phyloP scores from a whole-genome alignment of 64 coral and sea anemone genomes.

The Orbicella faveolata region DNA sequence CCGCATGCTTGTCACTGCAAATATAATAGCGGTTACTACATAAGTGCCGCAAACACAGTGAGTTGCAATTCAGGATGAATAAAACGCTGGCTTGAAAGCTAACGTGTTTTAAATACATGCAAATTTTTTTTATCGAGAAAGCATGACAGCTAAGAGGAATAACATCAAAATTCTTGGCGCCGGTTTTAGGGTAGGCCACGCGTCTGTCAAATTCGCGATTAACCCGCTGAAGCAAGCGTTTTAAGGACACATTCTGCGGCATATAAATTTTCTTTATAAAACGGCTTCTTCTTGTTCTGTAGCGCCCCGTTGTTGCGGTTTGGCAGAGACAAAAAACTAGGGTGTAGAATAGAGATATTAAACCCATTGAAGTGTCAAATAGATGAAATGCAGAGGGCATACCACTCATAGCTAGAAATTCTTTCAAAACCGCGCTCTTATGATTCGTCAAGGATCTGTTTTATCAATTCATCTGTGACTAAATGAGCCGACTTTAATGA shows the following conservation, averaged over 20 bases:
- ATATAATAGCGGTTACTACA: neutral
- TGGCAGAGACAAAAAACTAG: slow-evolving; percentile 6
- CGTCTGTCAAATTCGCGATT: too few species aligned
- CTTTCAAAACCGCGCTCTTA: slow-evolving; percentile 5
- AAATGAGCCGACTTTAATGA: neutral
- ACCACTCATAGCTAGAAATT: slow-evolving; percentile 7
- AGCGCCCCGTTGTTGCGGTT: neutral
- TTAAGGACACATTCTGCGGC: too few species aligned
- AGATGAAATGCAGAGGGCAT: slow-evolving; percentile 19
- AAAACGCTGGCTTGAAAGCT: too few species aligned
- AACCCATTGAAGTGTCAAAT: slow-evolving; percentile 46
- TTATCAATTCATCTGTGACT: slow-evolving; percentile 5
- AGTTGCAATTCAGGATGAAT: too few species aligned
- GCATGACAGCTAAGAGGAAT: too few species aligned
- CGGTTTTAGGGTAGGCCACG: too few species aligned
- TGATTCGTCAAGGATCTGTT: neutral
- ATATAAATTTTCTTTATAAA: neutral
- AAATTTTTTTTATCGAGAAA: too few species aligned
- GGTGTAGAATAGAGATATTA: slow-evolving; percentile 26
- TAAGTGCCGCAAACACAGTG: neutral
- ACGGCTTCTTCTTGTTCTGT: neutral
- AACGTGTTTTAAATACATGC: too few species aligned
- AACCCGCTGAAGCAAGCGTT: too few species aligned
- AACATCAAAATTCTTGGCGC: too few species aligned
- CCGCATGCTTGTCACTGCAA: neutral